Conservation (phyloP, 53 echinoderm and acorn worm species). For the Mesocentrotus franciscanus region DNA sequence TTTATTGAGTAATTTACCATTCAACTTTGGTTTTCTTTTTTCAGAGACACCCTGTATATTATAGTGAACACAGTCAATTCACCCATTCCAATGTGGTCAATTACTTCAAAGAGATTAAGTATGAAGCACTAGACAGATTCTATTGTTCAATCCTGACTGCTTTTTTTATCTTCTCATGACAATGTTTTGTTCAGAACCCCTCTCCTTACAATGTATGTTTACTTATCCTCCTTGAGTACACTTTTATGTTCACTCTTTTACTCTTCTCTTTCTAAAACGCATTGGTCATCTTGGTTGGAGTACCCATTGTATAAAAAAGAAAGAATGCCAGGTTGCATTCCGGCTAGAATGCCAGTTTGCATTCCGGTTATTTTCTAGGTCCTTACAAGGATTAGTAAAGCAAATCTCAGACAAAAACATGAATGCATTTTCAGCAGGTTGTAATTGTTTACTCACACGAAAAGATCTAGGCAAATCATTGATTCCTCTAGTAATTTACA, state of each 20-base stretch:
- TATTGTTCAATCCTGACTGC: background rate
- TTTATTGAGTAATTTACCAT: too few species aligned
- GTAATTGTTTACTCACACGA: background rate
- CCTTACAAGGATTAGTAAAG: too few species aligned
- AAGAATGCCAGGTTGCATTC: background rate
- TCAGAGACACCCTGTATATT: too few species aligned
- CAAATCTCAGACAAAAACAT: too few species aligned
- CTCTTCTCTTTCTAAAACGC: background rate
- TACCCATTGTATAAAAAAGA: background rate
- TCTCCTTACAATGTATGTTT: background rate
- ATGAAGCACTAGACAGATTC: background rate
- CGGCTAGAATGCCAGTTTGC: background rate
- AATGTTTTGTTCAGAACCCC: background rate
- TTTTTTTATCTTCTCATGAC: background rate
- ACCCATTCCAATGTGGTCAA: too few species aligned
- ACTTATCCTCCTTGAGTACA: background rate
- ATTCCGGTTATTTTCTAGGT: too few species aligned
- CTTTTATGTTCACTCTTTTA: background rate
- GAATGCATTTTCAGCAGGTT: background rate
- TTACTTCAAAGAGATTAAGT: background rate
- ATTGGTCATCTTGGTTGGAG: background rate
- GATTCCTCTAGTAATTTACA: background rate
- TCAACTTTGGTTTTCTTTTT: too few species aligned
- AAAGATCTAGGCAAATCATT: background rate
- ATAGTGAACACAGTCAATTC: too few species aligned